These are phyloP conservation scores for Leucoraja ocellata DNA, from an alignment of 2,797 vertebrate genomes.

Conservation along the genomic window DNA sequence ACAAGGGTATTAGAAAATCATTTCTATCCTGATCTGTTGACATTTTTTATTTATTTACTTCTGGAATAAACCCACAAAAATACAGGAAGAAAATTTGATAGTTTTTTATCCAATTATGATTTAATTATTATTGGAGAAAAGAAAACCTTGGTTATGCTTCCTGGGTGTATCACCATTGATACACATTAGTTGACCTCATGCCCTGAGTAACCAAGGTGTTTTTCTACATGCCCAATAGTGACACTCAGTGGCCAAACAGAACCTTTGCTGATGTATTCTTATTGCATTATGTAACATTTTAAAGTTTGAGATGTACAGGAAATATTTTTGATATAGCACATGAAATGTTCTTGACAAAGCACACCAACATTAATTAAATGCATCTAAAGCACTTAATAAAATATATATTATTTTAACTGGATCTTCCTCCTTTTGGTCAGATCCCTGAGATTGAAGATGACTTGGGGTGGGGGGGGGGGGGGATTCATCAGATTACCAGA, in stretches of 20 bases:
- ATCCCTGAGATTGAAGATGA: too few relatives aligned
- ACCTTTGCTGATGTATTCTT: neutral
- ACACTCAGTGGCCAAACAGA: conserved; percentile 17
- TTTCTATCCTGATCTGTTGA: too few relatives aligned
- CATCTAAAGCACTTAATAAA: neutral
- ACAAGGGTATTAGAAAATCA: too few relatives aligned
- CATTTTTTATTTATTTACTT: neutral
- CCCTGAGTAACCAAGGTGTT: neutral
- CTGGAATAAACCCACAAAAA: neutral
- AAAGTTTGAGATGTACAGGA: neutral
- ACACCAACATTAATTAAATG: neutral
- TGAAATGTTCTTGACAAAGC: neutral
- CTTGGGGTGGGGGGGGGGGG: too few relatives aligned
- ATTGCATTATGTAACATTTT: neutral
- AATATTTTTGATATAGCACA: neutral
- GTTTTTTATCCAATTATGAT: neutral
- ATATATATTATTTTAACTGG: too few relatives aligned
- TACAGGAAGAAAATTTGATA: neutral
- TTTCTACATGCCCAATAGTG: conserved; percentile 6
- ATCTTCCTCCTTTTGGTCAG: too few relatives aligned
- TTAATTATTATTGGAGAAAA: neutral
- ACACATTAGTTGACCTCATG: neutral
- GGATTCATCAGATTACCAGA: too few relatives aligned
- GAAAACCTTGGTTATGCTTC: neutral
- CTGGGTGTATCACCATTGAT: too few relatives aligned